Conservation (phyloP, 2,888 invertebrate genomes). For the Prenolepis imparis region DNA sequence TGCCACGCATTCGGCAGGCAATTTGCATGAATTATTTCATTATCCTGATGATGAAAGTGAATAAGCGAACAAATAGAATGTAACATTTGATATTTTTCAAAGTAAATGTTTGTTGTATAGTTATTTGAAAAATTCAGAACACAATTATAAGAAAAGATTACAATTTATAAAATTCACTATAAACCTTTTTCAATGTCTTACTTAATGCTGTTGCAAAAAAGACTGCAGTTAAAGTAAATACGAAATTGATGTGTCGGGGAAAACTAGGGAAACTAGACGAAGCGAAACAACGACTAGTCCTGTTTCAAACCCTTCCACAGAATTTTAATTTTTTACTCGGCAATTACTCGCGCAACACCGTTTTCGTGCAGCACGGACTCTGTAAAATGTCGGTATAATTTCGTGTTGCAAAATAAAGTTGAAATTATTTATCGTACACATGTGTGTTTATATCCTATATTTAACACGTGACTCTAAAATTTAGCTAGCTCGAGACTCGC, state of each 20-base stretch:
- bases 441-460: neutral
- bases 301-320: slow-evolving; percentile 20
- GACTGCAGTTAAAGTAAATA: neutral
- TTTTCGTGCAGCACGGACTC: slow-evolving; percentile 32
- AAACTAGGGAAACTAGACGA: slow-evolving; percentile 15
- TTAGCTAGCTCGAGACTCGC: neutral
- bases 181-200: neutral
- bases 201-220: neutral
- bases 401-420: neutral
- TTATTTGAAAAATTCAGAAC: neutral
- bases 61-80: slow-evolving; percentile 5
- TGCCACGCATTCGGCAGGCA: slow-evolving; percentile 2
- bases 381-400: slow-evolving; percentile 17
- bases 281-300: slow-evolving; percentile 16
- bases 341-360: slow-evolving; percentile 15
- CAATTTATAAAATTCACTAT: neutral
- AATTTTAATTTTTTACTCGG: slow-evolving; percentile 45
- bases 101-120: neutral
- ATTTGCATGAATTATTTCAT: slow-evolving; percentile 55
- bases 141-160: neutral
- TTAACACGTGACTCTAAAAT: neutral
- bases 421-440: slow-evolving; percentile 28
- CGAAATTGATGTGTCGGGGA: neutral
- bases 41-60: slow-evolving; percentile 6
- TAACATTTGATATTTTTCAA: slow-evolving; percentile 19